Conservation (phyloP, 2,888 invertebrate genomes). For the Mythimna pallens region DNA sequence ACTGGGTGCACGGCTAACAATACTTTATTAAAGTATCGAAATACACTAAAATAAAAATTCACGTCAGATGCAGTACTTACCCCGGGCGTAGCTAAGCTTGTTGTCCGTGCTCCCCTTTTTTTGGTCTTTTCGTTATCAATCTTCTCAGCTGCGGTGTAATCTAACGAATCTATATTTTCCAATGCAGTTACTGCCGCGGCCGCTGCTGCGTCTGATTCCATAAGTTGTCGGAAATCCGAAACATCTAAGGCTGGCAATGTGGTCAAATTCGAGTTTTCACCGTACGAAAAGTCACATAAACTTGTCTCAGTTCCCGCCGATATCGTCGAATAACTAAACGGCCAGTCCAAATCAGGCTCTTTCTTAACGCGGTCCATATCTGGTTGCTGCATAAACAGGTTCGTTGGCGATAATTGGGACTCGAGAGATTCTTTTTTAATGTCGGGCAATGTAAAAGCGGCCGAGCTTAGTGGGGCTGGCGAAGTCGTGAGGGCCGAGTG, state of each 20-base stretch:
- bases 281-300: constrained; percentile 81
- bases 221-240: constrained; percentile 75
- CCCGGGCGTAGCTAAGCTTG: constrained; percentile 71
- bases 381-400: constrained; percentile 72
- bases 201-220: constrained; percentile 41
- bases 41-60: not conserved
- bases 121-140: constrained; percentile 69
- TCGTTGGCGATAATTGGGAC: constrained; percentile 46
- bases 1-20: too few relatives aligned
- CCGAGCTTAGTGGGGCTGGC: constrained; percentile 7
- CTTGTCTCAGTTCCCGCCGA: constrained; percentile 73
- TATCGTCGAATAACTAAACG: constrained; percentile 67
- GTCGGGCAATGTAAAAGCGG: constrained; percentile 42
- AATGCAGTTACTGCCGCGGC: constrained; percentile 67
- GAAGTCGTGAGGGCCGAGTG: constrained; percentile 17
- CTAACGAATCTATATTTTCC: constrained; percentile 71
- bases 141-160: constrained; percentile 65
- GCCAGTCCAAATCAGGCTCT: constrained; percentile 79
- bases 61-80: constrained; percentile 64
- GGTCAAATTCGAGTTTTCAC: constrained; percentile 75
- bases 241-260: constrained; percentile 74
- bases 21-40: too few relatives aligned
- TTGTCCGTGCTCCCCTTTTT: constrained; percentile 68
- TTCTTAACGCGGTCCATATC: constrained; percentile 73
- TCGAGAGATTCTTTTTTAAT: constrained; percentile 65